Evolutionary conservation across 2,888 invertebrate genomes (phyloP).

Genomic region (Chrysomela aeneicollis): DNA sequence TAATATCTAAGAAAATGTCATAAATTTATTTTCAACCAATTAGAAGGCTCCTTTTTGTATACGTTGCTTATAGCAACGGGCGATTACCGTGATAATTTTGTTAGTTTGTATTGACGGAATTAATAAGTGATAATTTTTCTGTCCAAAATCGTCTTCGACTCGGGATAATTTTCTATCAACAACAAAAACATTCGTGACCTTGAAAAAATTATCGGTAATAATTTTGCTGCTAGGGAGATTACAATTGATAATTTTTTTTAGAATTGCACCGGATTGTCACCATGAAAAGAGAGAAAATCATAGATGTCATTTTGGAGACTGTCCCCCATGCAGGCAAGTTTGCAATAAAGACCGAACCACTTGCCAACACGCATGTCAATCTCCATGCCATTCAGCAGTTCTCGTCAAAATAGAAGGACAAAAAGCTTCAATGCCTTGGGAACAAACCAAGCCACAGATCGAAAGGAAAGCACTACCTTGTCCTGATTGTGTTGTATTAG

Average conservation of each 20-base stretch:
- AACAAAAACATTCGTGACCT: too few species aligned
- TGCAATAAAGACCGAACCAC: conserved; percentile 69
- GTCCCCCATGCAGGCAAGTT: conserved; percentile 81
- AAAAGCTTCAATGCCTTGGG: conserved; percentile 74
- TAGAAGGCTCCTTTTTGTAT: too few species aligned
- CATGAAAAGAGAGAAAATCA: conserved; percentile 78
- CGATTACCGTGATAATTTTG: too few species aligned
- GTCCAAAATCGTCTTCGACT: too few species aligned
- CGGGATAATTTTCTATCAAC: too few species aligned
- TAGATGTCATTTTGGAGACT: conserved; percentile 83
- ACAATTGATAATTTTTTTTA: conserved; percentile 1
- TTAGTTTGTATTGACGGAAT: too few species aligned
- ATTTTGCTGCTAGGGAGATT: too few species aligned
- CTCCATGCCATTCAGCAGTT: conserved; percentile 79
- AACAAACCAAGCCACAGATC: conserved; percentile 60
- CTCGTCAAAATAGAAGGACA: conserved; percentile 67
- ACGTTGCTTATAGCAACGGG: too few species aligned
- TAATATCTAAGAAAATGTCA: too few species aligned
- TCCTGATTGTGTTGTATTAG: conserved; percentile 75
- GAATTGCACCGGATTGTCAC: conserved; percentile 82
- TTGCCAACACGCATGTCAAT: conserved; percentile 76
- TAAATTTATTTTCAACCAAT: too few species aligned
- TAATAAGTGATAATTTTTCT: too few species aligned
- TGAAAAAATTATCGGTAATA: too few species aligned
- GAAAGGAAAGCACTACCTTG: conserved; percentile 70